Evolutionary conservation across 2,113 vertebrate genomes (phyloP), one percentile per base, ranked within the genome.

Genomic region (Alligator mississippiensis): DNA sequence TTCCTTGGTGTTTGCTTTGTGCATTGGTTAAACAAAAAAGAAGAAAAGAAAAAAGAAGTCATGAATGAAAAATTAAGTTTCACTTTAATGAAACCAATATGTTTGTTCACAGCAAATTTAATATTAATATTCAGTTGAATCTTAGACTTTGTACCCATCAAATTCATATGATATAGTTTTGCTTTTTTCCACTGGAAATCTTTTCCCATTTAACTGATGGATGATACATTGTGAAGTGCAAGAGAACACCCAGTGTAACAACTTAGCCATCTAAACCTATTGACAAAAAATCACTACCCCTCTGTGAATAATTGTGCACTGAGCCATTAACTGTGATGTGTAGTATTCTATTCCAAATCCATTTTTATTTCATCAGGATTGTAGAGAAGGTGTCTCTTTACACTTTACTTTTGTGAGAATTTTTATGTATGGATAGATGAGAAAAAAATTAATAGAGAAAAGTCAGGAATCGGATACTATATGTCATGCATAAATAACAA

Each of bases 31-130:
- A 9, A 2, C 0, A 28, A 76, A 55, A 68, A 55, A 57, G 38
- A 78, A 84, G 92, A 59, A 61, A 21, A 63, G 68, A 9, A 83
- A 96, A 92, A 61, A 68, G n/a, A 74, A 64, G 82, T n/a, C 38
- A 27, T 87, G 81, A 13, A 2, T 15, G 61, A 82, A 78, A 38
- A 93, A 80, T 84, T 91, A 89, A 66, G 87, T 22, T 72, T n/a
- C 59, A 5, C 88, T 95, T 92, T 84, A 91, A 95, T 63, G 87
- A 92, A 92, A 84, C 77, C 60, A 90, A 80, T 90, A 79, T 81
- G 96, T 94, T 96, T 95, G 82, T 81, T 94, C 79, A 96, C 85
- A 77, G 80, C 21, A 13, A 3, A 85, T 86, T 97, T 96, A 90
- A 90, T 94, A 62, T 93, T 75, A 77, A 77, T 84, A 77, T 58